Evolutionary conservation across 2,113 vertebrate species (phyloP), one percentile per base, ranked within the genome.

Genomic region (Labeo rohita): DNA sequence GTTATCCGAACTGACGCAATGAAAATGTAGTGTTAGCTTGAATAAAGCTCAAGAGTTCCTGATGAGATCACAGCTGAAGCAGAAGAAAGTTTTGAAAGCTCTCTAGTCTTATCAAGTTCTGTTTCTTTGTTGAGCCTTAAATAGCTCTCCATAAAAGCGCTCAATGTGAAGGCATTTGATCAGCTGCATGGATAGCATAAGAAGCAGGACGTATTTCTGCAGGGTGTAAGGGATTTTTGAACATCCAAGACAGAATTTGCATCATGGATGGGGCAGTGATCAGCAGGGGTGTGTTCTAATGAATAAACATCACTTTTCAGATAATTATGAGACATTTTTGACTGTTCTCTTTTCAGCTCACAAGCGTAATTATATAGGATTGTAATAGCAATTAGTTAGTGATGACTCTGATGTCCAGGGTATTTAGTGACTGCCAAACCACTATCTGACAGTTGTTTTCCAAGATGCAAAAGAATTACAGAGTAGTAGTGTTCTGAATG

Each of bases 271-370:
- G 54, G 77, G 80, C 87, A 83, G 49, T 82, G 87, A 89, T 90
- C 92, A 90, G 87, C 36, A 21, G 87, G 89, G 86, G 87, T 89
- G 90, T 90, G 89, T 90, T 90, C 87, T 90, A 90, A 91, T 90
- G 87, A 90, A 90, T 92, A 89, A 90, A 87, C 50, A 84, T 89
- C 28, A 89, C 84, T 90, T 89, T 78, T 90, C 86, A 88, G 88
- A 91, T 92, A 91, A 92, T 92, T 92, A 91, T 85, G 59, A 92
- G 85, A 90, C 84, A 63, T 84, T 78, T 89, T 89, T 78, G 87
- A 77, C 90, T 88, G 84, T 78, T 90, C 91, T 88, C 87, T 81
- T 59, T 87, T 89, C 28, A 59, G 87, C n/a, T 87, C 84, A 76
- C 16, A 73, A 56, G 43, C 61, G 83, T 92, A 90, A 92, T 91